Evolutionary conservation across 2,888 invertebrate species (phyloP).

Genomic region (Neria commutata): DNA sequence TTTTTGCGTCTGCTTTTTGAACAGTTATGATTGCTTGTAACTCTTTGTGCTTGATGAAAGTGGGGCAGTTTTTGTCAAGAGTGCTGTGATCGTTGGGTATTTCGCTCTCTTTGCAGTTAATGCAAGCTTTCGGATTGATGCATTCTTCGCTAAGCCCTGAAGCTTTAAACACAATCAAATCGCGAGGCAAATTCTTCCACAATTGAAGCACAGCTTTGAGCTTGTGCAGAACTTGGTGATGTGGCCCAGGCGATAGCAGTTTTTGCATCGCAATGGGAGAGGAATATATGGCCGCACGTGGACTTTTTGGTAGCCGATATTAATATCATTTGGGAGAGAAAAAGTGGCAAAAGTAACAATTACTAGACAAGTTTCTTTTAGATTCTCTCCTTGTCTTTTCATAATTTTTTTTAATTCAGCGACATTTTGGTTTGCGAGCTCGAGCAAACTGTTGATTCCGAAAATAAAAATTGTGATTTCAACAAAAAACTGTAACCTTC

Average conservation of each 20-base stretch:
- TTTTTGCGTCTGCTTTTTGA: not conserved
- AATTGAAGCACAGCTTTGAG: not conserved
- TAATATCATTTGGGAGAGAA: conserved; percentile 16
- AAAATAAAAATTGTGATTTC: too few species aligned
- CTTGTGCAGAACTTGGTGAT: not conserved
- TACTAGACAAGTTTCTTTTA: conserved; percentile 23
- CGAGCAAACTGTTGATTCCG: conserved; percentile 16
- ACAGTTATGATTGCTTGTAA: not conserved
- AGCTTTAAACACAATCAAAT: not conserved
- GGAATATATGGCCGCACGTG: conserved; percentile 17
- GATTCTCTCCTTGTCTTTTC: conserved; percentile 13
- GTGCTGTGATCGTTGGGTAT: not conserved
- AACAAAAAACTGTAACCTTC: too few species aligned
- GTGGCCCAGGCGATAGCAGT: not conserved
- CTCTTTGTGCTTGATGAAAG: not conserved
- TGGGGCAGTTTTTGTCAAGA: not conserved
- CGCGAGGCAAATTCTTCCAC: too few species aligned
- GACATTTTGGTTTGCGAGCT: conserved; percentile 18
- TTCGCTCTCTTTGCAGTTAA: not conserved
- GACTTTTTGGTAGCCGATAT: conserved; percentile 22
- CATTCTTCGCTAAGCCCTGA: not conserved
- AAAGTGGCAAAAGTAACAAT: conserved; percentile 15
- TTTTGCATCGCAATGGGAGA: not conserved
- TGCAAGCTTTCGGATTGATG: not conserved
- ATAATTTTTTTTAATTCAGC: conserved; percentile 23